Conservation (phyloP, 2,888 invertebrate species). For the Caenorhabditis sp. region DNA sequence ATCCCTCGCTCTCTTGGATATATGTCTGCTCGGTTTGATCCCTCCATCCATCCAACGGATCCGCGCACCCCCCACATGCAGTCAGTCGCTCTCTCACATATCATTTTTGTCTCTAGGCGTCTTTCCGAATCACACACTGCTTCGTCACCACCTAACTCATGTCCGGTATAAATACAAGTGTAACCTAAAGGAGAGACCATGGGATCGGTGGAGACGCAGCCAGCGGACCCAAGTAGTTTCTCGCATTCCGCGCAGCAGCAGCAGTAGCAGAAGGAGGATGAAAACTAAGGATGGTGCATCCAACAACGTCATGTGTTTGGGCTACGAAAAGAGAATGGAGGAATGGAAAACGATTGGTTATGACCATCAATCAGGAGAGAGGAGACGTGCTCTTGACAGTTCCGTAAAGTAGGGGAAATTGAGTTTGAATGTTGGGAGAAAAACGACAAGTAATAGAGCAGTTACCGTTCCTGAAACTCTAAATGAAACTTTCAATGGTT, state of each 20-base stretch:
- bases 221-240: constrained; percentile 50
- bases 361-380: constrained; percentile 39
- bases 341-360: constrained; percentile 31
- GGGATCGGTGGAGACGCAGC: constrained; percentile 20
- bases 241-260: constrained; percentile 27
- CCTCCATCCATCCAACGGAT: constrained; percentile 15
- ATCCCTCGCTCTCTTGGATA: too few relatives aligned
- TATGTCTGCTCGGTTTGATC: constrained; percentile 23
- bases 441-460: too few relatives aligned
- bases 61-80: constrained; percentile 62
- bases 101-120: constrained; percentile 31
- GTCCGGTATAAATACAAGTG: constrained; percentile 60
- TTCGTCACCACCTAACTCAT: constrained; percentile 44
- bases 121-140: constrained; percentile 34
- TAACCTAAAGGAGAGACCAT: constrained; percentile 27
- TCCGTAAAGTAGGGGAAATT: not conserved
- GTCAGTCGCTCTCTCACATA: constrained; percentile 53
- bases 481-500: too few relatives aligned
- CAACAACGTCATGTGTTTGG: constrained; percentile 44
- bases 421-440: too few relatives aligned
- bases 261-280: not conserved
- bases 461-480: too few relatives aligned
- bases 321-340: too few relatives aligned
- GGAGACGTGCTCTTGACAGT: constrained; percentile 10
- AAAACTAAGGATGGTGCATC: constrained; percentile 39